A percentile compares a stretch with the other conserved stretches of the same genome.
Evolutionary conservation across 2,113 vertebrate species (phyloP).

Genomic region (Salminus brasiliensis): DNA sequence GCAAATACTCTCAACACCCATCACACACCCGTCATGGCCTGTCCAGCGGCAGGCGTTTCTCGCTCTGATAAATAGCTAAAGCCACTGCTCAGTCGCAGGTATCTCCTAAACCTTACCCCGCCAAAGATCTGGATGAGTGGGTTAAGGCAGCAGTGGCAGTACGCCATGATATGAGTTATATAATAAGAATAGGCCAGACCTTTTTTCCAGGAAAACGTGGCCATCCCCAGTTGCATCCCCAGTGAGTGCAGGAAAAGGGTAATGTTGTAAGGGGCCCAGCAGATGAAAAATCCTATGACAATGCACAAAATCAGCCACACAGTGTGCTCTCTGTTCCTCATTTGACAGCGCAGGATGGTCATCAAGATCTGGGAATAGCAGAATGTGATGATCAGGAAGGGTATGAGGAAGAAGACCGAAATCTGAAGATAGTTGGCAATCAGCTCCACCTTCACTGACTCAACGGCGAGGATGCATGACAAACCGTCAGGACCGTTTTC

Average conservation of each 20-base stretch:
- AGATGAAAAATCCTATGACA: constrained; percentile 70
- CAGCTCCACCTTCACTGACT: not conserved
- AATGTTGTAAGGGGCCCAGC: constrained; percentile 73
- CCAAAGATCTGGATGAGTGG: constrained; percentile 73
- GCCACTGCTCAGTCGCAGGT: constrained; percentile 44
- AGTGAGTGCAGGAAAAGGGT: constrained; percentile 57
- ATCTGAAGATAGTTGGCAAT: constrained; percentile 63
- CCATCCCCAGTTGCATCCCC: not conserved
- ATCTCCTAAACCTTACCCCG: constrained; percentile 65
- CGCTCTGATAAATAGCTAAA: not conserved
- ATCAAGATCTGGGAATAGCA: constrained; percentile 68
- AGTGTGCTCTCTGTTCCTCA: constrained; percentile 58
- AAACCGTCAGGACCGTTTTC: rapidly evolving
- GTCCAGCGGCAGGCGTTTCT: not conserved
- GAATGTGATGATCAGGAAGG: constrained; percentile 64
- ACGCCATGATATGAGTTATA: constrained; percentile 61
- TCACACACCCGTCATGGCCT: constrained; percentile 27
- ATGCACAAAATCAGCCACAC: constrained; percentile 67
- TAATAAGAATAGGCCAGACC: constrained; percentile 46
- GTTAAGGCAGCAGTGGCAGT: constrained; percentile 73
- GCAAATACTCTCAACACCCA: too few species aligned
- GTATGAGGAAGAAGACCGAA: constrained; percentile 63
- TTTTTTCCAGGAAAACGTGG: not conserved
- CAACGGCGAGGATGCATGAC: not conserved
- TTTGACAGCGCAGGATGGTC: constrained; percentile 58